A percentile compares a stretch with the other conserved stretches of the same genome.
Evolutionary conservation across 23 tunicate genomes (phyloP).

Genomic region (Aplidium turbinatum): DNA sequence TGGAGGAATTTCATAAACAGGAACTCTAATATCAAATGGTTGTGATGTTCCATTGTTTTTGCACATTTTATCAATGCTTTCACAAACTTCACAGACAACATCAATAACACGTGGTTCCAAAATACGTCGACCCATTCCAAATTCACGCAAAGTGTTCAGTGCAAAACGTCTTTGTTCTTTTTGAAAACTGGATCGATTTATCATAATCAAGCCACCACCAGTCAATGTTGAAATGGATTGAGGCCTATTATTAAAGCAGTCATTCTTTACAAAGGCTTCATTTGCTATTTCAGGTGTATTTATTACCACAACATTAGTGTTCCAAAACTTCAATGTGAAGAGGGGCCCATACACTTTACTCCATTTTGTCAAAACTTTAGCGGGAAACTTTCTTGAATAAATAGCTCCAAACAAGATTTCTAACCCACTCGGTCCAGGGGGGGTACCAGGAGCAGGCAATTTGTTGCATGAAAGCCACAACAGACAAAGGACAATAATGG

Average conservation of each 20-base stretch:
- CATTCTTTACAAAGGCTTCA: no score
- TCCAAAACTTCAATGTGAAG: no score
- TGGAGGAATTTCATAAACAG: constrained; percentile 31
- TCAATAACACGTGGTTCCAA: constrained; percentile 39
- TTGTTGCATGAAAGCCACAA: no score
- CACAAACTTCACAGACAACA: no score
- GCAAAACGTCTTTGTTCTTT: constrained; percentile 69
- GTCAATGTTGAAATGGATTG: constrained; percentile 23
- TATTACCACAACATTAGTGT: no score
- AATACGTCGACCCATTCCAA: constrained; percentile 62
- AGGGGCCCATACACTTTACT: no score
- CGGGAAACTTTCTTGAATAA: neutral
- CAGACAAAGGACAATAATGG: no score
- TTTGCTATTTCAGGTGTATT: no score
- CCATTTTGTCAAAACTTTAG: no score
- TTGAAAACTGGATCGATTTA: constrained; percentile 32
- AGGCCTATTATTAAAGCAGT: no score
- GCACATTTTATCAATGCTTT: constrained; percentile 7
- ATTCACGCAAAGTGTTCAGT: constrained; percentile 35
- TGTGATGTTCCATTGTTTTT: constrained; percentile 2
- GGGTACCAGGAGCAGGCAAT: no score
- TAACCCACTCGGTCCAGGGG: no score
- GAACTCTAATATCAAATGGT: neutral
- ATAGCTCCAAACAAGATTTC: neutral
- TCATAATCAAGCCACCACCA: constrained; percentile 41